Evolutionary conservation across 2,888 invertebrate genomes (phyloP).

Genomic region (Acanthacorydalis orientalis): DNA sequence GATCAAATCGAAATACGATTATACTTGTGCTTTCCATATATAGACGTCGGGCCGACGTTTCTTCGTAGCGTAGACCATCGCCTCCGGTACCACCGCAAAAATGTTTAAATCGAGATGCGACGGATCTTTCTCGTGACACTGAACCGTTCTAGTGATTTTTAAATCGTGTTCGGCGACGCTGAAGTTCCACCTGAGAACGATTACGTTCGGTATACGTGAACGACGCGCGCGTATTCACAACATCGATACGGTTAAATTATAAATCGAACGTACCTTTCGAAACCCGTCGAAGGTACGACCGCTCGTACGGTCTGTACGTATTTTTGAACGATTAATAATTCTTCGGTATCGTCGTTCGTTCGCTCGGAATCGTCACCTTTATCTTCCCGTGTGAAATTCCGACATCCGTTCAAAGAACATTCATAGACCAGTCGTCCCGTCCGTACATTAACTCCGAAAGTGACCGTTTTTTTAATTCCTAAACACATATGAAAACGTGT

Average conservation of each 20-base stretch:
- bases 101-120: constrained; percentile 34
- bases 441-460: constrained; percentile 67
- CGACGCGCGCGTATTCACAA: too few relatives aligned
- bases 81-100: constrained; percentile 53
- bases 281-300: constrained; percentile 69
- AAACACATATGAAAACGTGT: constrained; percentile 1
- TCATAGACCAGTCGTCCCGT: constrained; percentile 59
- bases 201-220: too few relatives aligned
- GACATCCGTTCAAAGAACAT: constrained; percentile 57
- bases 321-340: constrained; percentile 60
- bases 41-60: constrained; percentile 25
- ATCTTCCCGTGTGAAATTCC: constrained; percentile 38
- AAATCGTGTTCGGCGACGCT: constrained; percentile 83
- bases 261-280: constrained; percentile 56
- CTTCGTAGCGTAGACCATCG: constrained; percentile 48
- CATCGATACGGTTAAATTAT: too few relatives aligned
- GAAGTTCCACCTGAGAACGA: constrained; percentile 69
- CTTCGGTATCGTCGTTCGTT: constrained; percentile 21
- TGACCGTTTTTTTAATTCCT: constrained; percentile 74
- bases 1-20: constrained; percentile 9
- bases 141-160: constrained; percentile 33
- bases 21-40: background rate
- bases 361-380: too few relatives aligned
- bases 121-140: constrained; percentile 25
- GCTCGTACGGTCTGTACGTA: constrained; percentile 80